Percentiles rank a stretch among this genome's conserved stretches.
These are phyloP conservation scores for Leucophenga varia DNA, from an alignment of 1,140 invertebrate species.

Conservation along the genomic window DNA sequence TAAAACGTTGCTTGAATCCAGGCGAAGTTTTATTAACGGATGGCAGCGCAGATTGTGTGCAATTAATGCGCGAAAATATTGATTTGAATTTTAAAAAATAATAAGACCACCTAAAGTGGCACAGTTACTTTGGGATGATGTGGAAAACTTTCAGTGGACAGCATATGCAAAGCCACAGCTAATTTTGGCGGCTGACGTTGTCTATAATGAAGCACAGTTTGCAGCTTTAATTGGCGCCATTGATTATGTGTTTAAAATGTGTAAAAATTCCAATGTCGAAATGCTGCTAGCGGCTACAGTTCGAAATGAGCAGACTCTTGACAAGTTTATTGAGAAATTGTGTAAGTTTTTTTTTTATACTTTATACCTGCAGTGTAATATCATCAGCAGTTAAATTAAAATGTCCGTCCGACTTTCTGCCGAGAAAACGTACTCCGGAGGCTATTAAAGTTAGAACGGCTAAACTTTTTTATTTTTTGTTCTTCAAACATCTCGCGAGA, in stretches of 20 bases:
- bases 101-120: slow-evolving; percentile 14
- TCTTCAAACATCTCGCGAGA: too few relatives aligned
- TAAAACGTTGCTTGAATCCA: slow-evolving; percentile 22
- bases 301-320: slow-evolving; percentile 41
- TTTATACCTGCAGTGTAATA: too few relatives aligned
- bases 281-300: slow-evolving; percentile 48
- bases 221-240: slow-evolving; percentile 26
- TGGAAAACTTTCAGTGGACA: slow-evolving; percentile 21
- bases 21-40: slow-evolving; percentile 39
- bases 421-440: too few relatives aligned
- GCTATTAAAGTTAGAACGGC: too few relatives aligned
- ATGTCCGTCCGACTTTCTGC: too few relatives aligned
- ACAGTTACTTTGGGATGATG: slow-evolving; percentile 28
- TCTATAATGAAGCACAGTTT: slow-evolving; percentile 46
- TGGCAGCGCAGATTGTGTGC: slow-evolving; percentile 39
- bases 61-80: slow-evolving; percentile 44
- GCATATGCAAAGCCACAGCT: slow-evolving; percentile 18
- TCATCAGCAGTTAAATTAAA: too few relatives aligned
- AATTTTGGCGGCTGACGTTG: slow-evolving; percentile 44
- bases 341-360: too few relatives aligned
- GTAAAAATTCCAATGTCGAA: slow-evolving; percentile 17
- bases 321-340: slow-evolving; percentile 33
- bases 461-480: too few relatives aligned
- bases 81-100: slow-evolving; percentile 25
- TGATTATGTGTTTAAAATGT: slow-evolving; percentile 28